phyloP scores from a whole-genome alignment of 2,888 invertebrate genomes.

The Malthinus flaveolus region DNA sequence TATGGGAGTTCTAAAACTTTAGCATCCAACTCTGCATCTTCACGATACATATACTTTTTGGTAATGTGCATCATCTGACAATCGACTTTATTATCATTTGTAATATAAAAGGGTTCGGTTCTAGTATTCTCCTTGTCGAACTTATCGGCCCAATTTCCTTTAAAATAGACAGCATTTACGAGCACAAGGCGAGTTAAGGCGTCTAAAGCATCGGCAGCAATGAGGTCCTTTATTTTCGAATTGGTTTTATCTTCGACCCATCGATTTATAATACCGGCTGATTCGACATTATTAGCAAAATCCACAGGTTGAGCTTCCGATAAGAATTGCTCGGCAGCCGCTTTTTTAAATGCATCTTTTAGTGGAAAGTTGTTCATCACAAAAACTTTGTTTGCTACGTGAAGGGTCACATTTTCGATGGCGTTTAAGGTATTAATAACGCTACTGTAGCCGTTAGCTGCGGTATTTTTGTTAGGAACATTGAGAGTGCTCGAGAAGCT shows the following conservation, averaged over 20 bases:
- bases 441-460: conserved; percentile 35
- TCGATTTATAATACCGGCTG: conserved; percentile 67
- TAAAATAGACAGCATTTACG: conserved; percentile 86
- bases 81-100: conserved; percentile 57
- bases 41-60: conserved; percentile 57
- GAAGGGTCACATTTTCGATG: conserved; percentile 60
- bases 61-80: conserved; percentile 75
- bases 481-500: conserved; percentile 42
- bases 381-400: conserved; percentile 72
- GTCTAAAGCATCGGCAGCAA: conserved; percentile 62
- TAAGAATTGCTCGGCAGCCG: conserved; percentile 65
- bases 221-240: conserved; percentile 76
- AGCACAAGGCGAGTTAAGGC: conserved; percentile 68
- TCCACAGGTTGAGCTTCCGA: conserved; percentile 66
- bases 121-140: conserved; percentile 65
- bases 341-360: conserved; percentile 58
- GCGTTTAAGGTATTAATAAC: conserved; percentile 44
- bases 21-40: conserved; percentile 59
- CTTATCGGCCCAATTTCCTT: conserved; percentile 71
- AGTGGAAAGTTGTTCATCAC: conserved; percentile 60
- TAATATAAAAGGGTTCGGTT: conserved; percentile 66
- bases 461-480: conserved; percentile 26
- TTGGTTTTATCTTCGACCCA: conserved; percentile 84
- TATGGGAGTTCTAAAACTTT: conserved; percentile 74
- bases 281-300: conserved; percentile 60